These are phyloP conservation scores for Brachionus rubens DNA, from an alignment of 1,140 invertebrate genomes.

Conservation along the genomic window DNA sequence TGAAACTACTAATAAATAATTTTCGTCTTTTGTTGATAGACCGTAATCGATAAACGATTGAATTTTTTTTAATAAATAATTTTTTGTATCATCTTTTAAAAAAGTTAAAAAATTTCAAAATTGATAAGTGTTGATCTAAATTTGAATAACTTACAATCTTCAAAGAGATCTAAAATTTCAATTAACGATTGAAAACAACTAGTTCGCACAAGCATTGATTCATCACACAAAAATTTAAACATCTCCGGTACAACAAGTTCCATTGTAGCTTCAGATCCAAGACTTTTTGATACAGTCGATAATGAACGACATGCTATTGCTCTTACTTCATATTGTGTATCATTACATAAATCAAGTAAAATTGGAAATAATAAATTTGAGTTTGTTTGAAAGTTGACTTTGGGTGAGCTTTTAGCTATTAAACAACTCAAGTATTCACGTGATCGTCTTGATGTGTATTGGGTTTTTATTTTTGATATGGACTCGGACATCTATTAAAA, in stretches of 20 bases:
- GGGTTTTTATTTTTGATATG: background rate
- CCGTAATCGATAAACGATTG: slow-evolving; percentile 38
- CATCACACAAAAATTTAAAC: slow-evolving; percentile 43
- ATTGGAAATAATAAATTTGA: slow-evolving; percentile 18
- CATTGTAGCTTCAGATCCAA: background rate
- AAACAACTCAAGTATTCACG: slow-evolving; percentile 35
- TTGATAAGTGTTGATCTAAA: background rate
- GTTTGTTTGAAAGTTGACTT: background rate
- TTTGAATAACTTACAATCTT: slow-evolving; percentile 15
- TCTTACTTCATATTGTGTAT: slow-evolving; percentile 31
- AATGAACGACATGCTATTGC: slow-evolving; percentile 10
- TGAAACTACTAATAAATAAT: slow-evolving; percentile 1
- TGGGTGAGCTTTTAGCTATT: background rate
- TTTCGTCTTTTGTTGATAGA: background rate
- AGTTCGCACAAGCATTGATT: slow-evolving; percentile 13
- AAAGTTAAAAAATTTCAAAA: background rate
- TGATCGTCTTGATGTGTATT: slow-evolving; percentile 3
- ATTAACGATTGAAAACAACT: slow-evolving; percentile 31
- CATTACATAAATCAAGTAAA: slow-evolving; percentile 34
- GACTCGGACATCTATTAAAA: slow-evolving; percentile 1
- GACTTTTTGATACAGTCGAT: background rate
- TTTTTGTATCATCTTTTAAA: slow-evolving; percentile 26
- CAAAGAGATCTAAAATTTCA: slow-evolving; percentile 8
- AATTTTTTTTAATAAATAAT: slow-evolving; percentile 42
- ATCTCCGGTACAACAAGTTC: slow-evolving; percentile 36